A percentile compares a stretch with the other conserved stretches of the same genome.
Evolutionary conservation across 2,888 invertebrate genomes (phyloP).

Genomic region (Drosophila barbarae): DNA sequence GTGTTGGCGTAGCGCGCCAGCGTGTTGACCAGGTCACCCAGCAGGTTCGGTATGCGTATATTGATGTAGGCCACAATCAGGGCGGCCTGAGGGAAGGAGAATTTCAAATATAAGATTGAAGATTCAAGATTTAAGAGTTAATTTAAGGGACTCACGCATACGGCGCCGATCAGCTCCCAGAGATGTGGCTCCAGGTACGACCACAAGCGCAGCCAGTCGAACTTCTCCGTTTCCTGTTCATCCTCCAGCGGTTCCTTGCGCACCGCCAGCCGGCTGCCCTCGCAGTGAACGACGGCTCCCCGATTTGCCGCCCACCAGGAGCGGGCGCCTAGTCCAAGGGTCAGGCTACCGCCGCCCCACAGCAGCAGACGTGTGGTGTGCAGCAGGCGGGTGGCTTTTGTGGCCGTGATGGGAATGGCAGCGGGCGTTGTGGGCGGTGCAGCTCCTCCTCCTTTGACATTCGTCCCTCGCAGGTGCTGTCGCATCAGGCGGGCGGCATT

Average conservation of each 20-base stretch:
- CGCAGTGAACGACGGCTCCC: constrained; percentile 66
- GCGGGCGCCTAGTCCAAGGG: constrained; percentile 67
- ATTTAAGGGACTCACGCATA: constrained; percentile 82
- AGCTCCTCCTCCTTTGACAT: constrained; percentile 7
- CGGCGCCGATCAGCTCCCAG: constrained; percentile 87
- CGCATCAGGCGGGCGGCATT: constrained; percentile 56
- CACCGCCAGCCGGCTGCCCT: constrained; percentile 72
- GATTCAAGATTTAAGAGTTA: no score
- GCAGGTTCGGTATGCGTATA: constrained; percentile 91
- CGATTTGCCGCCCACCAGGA: constrained; percentile 45
- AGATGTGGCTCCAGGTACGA: constrained; percentile 87
- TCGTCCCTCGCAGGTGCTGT: constrained; percentile 40
- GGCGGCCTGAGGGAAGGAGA: constrained; percentile 87
- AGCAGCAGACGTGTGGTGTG: constrained; percentile 61
- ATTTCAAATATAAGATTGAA: no score
- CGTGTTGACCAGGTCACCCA: constrained; percentile 91
- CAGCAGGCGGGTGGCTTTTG: constrained; percentile 39
- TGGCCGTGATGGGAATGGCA: neutral
- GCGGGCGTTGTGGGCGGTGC: constrained; percentile 3
- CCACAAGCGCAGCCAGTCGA: constrained; percentile 89
- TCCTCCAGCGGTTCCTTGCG: constrained; percentile 46
- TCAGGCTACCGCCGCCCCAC: constrained; percentile 69
- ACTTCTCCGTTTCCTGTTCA: constrained; percentile 81
- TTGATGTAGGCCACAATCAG: constrained; percentile 92
- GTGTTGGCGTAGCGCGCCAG: constrained; percentile 82